Evolutionary conservation across 2,113 vertebrate species (phyloP).

Genomic region (Callospermophilus lateralis): DNA sequence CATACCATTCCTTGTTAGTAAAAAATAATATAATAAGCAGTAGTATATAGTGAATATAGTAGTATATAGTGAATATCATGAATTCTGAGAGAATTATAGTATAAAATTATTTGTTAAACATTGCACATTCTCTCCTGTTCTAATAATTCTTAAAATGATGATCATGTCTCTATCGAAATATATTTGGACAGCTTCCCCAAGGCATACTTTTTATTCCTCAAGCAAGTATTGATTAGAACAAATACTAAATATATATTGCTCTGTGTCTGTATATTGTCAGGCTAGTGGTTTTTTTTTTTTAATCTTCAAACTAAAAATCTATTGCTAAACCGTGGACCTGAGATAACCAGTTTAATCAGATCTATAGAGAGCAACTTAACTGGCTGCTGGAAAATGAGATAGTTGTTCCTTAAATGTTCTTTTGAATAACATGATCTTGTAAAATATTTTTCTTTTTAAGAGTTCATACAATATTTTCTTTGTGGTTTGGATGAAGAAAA

Average conservation of each 20-base stretch:
- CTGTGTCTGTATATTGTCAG: not conserved
- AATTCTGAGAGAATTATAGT: conserved; percentile 11
- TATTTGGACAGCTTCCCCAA: conserved; percentile 5
- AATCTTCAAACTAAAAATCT: not conserved
- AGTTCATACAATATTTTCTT: not conserved
- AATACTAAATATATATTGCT: not conserved
- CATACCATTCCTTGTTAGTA: conserved; percentile 7
- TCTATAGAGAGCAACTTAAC: not conserved
- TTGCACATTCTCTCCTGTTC: not conserved
- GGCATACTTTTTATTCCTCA: conserved; percentile 39
- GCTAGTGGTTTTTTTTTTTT: not conserved
- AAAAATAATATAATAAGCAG: conserved; percentile 31
- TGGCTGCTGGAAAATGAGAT: not conserved
- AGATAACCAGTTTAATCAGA: conserved; percentile 31
- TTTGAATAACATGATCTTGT: not conserved
- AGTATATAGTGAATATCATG: not conserved
- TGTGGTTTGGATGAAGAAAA: conserved; percentile 16
- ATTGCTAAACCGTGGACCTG: not conserved
- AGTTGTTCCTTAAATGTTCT: not conserved
- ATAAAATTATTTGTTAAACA: conserved; percentile 44
- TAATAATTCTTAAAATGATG: conserved; percentile 28
- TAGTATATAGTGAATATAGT: not conserved
- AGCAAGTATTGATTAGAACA: not conserved
- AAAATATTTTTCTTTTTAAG: not conserved
- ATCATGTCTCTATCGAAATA: not conserved